Base-by-base conservation (phyloP, 2,113 vertebrate genomes). In the Phalacrocorax aristotelis region DNA sequence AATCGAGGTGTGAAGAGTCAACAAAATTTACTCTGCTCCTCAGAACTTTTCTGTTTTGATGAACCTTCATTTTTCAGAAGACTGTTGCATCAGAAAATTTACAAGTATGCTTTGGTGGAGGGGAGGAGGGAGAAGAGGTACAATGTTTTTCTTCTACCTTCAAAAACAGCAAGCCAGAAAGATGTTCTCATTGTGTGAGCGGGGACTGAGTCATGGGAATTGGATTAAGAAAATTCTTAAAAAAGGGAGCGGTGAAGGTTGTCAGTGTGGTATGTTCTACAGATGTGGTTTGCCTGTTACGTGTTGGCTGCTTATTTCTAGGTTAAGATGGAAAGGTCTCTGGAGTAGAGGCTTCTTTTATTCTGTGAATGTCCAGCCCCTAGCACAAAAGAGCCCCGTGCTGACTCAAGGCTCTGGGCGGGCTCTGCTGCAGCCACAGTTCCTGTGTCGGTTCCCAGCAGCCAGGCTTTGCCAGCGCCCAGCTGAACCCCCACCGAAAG, bases 371-470 rank as follows among this genome's bases (percentile, higher is more conserved):
- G 2, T n/a, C n/a, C 51, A 68, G 36, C 18, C n/a, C 3, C 2
- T 30, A 6, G 21, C 4, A 49, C n/a, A 23, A 5, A 40, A 42
- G 46, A 74, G 65, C 40, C 9, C 7, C 0, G 4, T 42, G 23
- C 5, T 48, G 51, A 6, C 2, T 4, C 26, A 5, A 48, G 25
- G 49, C 69, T 60, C 40, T 7, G 74, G 60, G 29, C 22, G 55
- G 48, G 26, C 13, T 54, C n/a, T 34, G 15, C 21, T 4, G 14
- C 10, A 44, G 27, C 3, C 14, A 6, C 5, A 2, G 13, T 18
- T 15, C 42, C 57, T 2, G 21, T 8, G 6, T n/a, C 34, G 4
- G 34, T 22, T 60, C 20, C 57, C 2, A 0, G 18, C 0, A 2
- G 19, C 10, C 26, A 10, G 65, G 29, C 49, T 68, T 42, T 90